A percentile compares a stretch with the other conserved stretches of the same genome.
phyloP scores from a whole-genome alignment of 1,140 invertebrate species.

The Scaptomyza montana region DNA sequence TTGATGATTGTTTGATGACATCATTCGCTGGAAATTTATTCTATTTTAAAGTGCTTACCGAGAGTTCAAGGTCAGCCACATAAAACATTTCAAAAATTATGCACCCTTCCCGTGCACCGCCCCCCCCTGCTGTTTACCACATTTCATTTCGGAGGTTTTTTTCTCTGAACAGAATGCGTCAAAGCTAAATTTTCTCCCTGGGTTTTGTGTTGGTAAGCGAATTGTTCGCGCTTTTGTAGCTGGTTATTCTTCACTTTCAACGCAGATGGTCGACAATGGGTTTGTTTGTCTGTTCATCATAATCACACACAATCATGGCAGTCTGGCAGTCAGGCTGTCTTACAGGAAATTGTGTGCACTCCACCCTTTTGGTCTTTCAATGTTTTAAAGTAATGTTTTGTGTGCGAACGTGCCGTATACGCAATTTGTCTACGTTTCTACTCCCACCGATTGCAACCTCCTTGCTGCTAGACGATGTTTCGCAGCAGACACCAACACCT shows the following conservation, averaged over 20 bases:
- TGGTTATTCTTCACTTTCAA: background rate
- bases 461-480: background rate
- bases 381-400: slow-evolving; percentile 48
- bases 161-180: background rate
- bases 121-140: background rate
- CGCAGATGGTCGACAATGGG: background rate
- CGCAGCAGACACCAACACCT: slow-evolving; percentile 12
- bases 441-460: background rate
- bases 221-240: slow-evolving; percentile 14
- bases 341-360: slow-evolving; percentile 25
- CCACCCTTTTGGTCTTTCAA: background rate
- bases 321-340: background rate
- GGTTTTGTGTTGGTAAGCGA: background rate
- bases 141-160: slow-evolving; percentile 1
- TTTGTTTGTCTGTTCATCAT: background rate
- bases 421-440: slow-evolving; percentile 60
- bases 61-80: slow-evolving; percentile 15
- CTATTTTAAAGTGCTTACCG: slow-evolving; percentile 1
- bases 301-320: background rate
- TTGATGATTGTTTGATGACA: slow-evolving; percentile 47
- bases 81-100: slow-evolving; percentile 15
- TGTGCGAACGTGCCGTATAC: slow-evolving; percentile 54
- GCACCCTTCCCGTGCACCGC: background rate
- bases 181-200: background rate
- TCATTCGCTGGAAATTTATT: slow-evolving; percentile 39